Evolutionary conservation across 2,113 vertebrate species (phyloP).

Genomic region (Pollachius pollachius): DNA sequence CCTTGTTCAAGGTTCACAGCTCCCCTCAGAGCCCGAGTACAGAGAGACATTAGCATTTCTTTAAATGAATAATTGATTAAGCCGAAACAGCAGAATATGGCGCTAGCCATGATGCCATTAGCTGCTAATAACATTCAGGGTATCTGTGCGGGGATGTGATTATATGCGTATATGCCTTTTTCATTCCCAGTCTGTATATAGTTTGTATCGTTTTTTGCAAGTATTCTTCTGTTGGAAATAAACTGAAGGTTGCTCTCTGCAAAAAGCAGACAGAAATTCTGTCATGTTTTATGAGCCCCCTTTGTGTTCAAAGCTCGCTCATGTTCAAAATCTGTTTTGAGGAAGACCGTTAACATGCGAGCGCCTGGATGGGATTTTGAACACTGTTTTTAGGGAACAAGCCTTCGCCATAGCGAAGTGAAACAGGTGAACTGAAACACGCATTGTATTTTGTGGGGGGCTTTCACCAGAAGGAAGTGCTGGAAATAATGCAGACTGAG

Average conservation of each 20-base stretch:
- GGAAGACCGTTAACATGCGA: too few relatives aligned
- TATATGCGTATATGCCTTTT: background rate
- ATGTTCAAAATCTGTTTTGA: too few relatives aligned
- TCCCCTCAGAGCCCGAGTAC: slow-evolving; percentile 29
- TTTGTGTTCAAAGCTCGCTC: too few relatives aligned
- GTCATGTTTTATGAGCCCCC: too few relatives aligned
- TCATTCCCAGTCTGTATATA: background rate
- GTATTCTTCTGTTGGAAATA: background rate
- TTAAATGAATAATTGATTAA: slow-evolving; percentile 51
- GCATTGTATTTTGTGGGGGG: too few relatives aligned
- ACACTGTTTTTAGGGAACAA: too few relatives aligned
- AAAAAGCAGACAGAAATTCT: too few relatives aligned
- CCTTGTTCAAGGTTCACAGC: slow-evolving; percentile 42
- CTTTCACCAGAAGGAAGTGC: too few relatives aligned
- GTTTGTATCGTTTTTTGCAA: background rate
- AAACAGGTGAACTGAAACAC: too few relatives aligned
- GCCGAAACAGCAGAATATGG: slow-evolving; percentile 44
- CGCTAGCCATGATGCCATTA: slow-evolving; percentile 48
- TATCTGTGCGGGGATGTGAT: background rate
- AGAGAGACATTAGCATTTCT: slow-evolving; percentile 45
- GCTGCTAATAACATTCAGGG: slow-evolving; percentile 26
- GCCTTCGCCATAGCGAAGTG: too few relatives aligned
- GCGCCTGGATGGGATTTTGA: too few relatives aligned
- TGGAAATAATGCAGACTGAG: too few relatives aligned
- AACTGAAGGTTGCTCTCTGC: background rate